Base-by-base conservation (phyloP, 2,797 vertebrate species). In the Sus cebifrons region DNA sequence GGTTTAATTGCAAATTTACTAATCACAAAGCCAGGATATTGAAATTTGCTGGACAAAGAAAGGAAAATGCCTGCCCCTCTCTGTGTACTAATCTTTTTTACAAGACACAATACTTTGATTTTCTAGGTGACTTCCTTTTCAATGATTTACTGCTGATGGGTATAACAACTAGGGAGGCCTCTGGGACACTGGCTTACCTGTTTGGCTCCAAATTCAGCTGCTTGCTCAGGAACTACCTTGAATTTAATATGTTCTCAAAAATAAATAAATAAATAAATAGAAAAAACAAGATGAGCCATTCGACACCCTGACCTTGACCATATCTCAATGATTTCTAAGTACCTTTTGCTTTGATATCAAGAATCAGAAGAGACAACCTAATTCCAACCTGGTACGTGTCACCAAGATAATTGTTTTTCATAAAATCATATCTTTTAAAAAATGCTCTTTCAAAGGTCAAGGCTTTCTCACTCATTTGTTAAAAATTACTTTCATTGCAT, bases 81-180 rank as follows among this genome's bases (percentile, higher is more conserved):
- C 64, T 52, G 2, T 56, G 71, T 88, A 65, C 74, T 87, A 89
- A 32, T 96, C 85, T 95, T 94, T 95, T 95, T 94, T 96, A 94
- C 82, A 95, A 96, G 94, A 83, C 87, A 92, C n/a, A 82, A 52
- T 79, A 75, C 90, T 92, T 91, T 0, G 17, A 95, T 96, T 92
- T 96, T 95, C 78, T 54, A 83, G 68, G 60, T 82, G 85, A 88
- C 91, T 97, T 96, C 86, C 70, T 96, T 78, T 92, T 67, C 96
- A 91, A 17, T 96, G 91, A 91, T 96, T 96, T 96, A 15, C 60
- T 83, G 49, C 64, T 96, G 78, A 83, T 40, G 78, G 75, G n/a
- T 93, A 3, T 88, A 96, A 94, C 52, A 49, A 13, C 10, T 64
- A 75, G 17, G 2, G 88, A 93, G 88, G 32, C 77, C 73, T 71